Evolutionary conservation across 2,113 vertebrate genomes (phyloP), one percentile per base, ranked within the genome.

Genomic region (Urocitellus parryii): DNA sequence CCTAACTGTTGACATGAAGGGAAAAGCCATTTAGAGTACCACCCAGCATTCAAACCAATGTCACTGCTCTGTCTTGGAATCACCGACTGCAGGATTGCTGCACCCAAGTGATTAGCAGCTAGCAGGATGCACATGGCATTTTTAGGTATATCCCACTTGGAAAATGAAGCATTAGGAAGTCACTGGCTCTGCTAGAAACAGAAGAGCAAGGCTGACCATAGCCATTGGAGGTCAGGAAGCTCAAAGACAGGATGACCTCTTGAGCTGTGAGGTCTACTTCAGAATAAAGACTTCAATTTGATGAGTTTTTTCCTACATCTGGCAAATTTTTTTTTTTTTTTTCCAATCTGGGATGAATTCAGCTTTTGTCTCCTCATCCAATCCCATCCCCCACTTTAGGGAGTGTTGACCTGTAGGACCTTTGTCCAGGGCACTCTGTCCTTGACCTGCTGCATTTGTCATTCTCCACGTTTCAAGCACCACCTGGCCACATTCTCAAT

Each of bases 1-100:
- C 94, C 91, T 88, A 96, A 88, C 88, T 93, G 91, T 81, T 94
- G 95, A 95, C 96, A 97, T 93, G 92, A 98, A 97, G 89, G 90
- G 32, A 95, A 65, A 81, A 65, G 56, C 27, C 12, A 27, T 24
- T 81, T 39, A 81, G 39, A 78, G 70, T 13, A 56, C 13, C 53
- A 29, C 11, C 45, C 4, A 89, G 77, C 16, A 13, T 51, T 81
- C 73, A 81, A 37, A 72, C 25, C 37, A 24, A 32, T 8, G 39
- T 51, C 16, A 16, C 9, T 48, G 14, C 68, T 90, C 78, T 88
- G 51, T 92, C 82, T 85, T 73, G 34, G 25, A 68, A 77, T 78
- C 73, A 63, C 39, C 37, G 39, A 72, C 29, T 56, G 18, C 4
- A 56, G 56, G 45, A 73, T 20, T n/a, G n/a, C 48, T 87, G 9